Conservation (phyloP, 2,113 vertebrate genomes). For the Acrocephalus arundinaceus region DNA sequence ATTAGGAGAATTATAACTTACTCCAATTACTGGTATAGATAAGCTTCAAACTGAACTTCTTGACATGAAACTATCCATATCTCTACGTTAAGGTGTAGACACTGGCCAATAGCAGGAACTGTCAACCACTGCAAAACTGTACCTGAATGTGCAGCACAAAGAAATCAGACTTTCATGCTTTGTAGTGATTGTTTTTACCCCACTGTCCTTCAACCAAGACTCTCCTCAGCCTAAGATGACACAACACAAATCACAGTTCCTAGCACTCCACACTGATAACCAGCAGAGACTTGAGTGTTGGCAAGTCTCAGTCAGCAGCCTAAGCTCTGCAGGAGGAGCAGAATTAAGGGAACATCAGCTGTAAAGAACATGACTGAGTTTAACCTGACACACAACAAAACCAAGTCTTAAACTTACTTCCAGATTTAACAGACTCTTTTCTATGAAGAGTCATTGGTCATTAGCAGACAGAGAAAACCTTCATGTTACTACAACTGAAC, state of each 20-base stretch:
- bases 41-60: background rate
- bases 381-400: slow-evolving; percentile 8
- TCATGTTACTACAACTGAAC: background rate
- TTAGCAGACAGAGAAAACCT: background rate
- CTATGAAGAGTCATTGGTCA: background rate
- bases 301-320: background rate
- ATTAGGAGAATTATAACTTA: background rate
- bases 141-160: background rate
- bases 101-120: background rate
- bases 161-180: background rate
- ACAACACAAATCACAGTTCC: background rate
- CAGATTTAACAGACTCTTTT: background rate
- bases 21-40: background rate
- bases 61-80: background rate
- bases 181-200: background rate
- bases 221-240: background rate
- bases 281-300: background rate
- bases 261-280: background rate
- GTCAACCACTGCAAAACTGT: background rate
- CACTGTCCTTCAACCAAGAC: background rate
- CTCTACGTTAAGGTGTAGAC: accelerated
- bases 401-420: background rate
- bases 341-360: background rate
- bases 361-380: background rate
- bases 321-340: background rate